Percentiles rank a stretch among this genome's conserved stretches.
Evolutionary conservation across 2,113 vertebrate species (phyloP).

Genomic region (Peromyscus leucopus): DNA sequence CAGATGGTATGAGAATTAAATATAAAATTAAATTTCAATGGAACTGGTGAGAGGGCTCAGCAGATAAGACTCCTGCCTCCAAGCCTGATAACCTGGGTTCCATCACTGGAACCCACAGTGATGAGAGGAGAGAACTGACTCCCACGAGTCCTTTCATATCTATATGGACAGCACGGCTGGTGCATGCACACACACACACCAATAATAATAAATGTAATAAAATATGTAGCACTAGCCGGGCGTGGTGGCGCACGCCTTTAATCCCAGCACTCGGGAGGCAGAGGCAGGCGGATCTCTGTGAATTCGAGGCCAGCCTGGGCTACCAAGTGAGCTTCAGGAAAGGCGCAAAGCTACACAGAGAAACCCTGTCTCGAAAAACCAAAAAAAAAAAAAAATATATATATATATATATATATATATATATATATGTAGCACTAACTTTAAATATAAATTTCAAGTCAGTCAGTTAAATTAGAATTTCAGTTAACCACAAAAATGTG

Average conservation of each 20-base stretch:
- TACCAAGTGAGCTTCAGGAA: no score
- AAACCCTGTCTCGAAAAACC: no score
- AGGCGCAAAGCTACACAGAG: no score
- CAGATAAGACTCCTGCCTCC: neutral
- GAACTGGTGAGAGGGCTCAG: neutral
- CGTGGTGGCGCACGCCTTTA: no score
- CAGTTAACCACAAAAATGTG: neutral
- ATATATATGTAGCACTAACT: neutral
- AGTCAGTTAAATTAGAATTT: conserved; percentile 43
- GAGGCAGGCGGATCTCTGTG: no score
- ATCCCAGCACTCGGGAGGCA: no score
- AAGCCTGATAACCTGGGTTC: neutral
- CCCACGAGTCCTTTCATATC: neutral
- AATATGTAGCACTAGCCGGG: neutral
- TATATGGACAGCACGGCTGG: neutral
- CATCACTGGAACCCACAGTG: neutral
- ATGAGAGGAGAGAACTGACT: neutral
- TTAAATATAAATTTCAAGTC: neutral
- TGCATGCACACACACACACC: neutral
- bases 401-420: no score
- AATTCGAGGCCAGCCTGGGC: no score
- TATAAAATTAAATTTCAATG: neutral
- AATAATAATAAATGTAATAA: neutral
- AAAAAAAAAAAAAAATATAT: no score
- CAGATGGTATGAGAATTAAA: conserved; percentile 12